Evolutionary conservation across 2,888 invertebrate species (phyloP), one percentile per base, ranked within the genome.

Genomic region (Hyles lineata): DNA sequence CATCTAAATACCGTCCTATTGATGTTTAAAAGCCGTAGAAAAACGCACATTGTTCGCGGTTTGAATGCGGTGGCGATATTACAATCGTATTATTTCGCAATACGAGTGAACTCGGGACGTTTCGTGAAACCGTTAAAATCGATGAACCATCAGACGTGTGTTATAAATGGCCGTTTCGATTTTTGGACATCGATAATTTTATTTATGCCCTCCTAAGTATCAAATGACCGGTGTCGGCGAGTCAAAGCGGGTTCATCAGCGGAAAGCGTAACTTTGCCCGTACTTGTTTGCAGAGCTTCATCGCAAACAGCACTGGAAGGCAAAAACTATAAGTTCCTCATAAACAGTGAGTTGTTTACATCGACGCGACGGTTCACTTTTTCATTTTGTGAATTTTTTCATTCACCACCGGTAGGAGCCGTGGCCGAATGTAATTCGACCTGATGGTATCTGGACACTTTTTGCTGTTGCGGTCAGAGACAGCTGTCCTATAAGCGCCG

Each of bases 1-100:
- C 90, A 91, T 91, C 92, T 92, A 94, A 94, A 93, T 94, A 93
- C 89, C 85, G 82, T 89, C 86, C 93, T 89, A 94, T 94, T 93
- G 91, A 94, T 80, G 94, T 92, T 93, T 94, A 94, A 94, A 93
- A 93, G 92, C 92, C 94, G 92, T 91, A 87, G 89, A 89, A 90
- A 92, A 93, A 90, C 89, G 89, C 29, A 79, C 79, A 87, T 94
- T 94, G 94, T 94, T 88, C 87, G 87, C 85, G 82, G 85, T 77
- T 85, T 89, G 88, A 89, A 90, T 89, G 91, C 91, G 89, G 94
- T 93, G 92, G 93, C 92, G 89, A 90, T 91, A 94, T 94, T 92
- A 90, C 92, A 90, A 86, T 92, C 92, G 89, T 91, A 94, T 94
- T 93, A 89, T 90, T 83, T 85, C 80, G 86, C 86, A 79, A 80